phyloP scores from a whole-genome alignment of 2,797 vertebrate species.

The Hylomyscus alleni region DNA sequence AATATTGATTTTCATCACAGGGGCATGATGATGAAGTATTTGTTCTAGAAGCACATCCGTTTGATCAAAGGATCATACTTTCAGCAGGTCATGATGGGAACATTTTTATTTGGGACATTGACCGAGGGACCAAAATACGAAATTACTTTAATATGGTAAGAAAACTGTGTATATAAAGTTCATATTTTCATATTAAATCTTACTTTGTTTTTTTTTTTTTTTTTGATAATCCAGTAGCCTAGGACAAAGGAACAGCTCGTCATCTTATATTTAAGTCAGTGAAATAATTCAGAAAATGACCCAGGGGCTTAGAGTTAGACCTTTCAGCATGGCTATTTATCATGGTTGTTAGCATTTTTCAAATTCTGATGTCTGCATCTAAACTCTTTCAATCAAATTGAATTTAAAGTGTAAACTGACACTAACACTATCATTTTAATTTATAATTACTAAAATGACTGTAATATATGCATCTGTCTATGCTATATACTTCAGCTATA shows the following conservation, averaged over 20 bases:
- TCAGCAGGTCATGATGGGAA: conserved; percentile 99
- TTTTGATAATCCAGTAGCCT: conserved; percentile 24
- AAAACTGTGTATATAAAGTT: conserved; percentile 47
- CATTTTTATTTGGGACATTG: conserved; percentile 98
- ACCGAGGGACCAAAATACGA: conserved; percentile 96
- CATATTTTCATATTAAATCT: conserved; percentile 39
- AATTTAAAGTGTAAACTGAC: conserved; percentile 43
- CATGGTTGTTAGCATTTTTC: conserved; percentile 51
- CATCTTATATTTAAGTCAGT: conserved; percentile 60
- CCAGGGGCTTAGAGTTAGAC: neutral
- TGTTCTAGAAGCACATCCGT: conserved; percentile 98
- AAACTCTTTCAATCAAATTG: conserved; percentile 53
- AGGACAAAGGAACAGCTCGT: conserved; percentile 36
- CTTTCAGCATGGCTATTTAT: conserved; percentile 33
- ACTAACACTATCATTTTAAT: neutral
- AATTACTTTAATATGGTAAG: conserved; percentile 99
- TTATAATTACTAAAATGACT: conserved; percentile 33
- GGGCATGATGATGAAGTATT: conserved; percentile 99
- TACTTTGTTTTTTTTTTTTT: conserved; percentile 22
- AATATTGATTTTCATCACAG: conserved; percentile 86
- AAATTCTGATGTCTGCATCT: conserved; percentile 42
- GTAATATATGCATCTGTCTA: conserved; percentile 1
- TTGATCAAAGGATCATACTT: conserved; percentile 97
- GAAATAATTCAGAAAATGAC: conserved; percentile 44
- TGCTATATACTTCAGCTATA: neutral